phyloP scores from a whole-genome alignment of 1,140 invertebrate genomes.

The Neuroterus valhalla region DNA sequence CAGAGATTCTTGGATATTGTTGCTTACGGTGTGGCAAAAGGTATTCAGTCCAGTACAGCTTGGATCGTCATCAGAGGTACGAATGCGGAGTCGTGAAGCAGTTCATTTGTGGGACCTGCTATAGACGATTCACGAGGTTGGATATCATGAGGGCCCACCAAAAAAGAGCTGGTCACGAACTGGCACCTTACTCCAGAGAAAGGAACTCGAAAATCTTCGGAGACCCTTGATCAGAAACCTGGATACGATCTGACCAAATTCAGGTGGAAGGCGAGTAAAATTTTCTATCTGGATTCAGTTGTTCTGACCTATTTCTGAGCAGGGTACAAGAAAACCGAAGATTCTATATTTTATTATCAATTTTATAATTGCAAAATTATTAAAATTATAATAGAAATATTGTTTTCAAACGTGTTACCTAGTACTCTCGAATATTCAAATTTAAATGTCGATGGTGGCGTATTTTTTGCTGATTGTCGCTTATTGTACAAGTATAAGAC shows the following conservation, averaged over 20 bases:
- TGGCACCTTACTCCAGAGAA: constrained; percentile 55
- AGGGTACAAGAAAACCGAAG: not conserved
- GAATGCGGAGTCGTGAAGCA: constrained; percentile 69
- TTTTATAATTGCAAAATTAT: no score
- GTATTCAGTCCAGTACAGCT: constrained; percentile 70
- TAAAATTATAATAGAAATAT: not conserved
- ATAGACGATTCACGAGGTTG: constrained; percentile 60
- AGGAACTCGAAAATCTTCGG: constrained; percentile 45
- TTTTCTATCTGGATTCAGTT: not conserved
- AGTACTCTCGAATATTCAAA: not conserved
- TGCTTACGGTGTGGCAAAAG: constrained; percentile 69
- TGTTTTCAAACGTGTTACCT: not conserved
- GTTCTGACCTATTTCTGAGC: not conserved
- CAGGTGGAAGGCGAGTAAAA: constrained; percentile 4
- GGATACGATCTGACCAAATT: not conserved
- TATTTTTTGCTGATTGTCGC: constrained; percentile 10
- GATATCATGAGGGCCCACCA: constrained; percentile 62
- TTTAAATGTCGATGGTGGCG: not conserved
- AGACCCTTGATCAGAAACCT: constrained; percentile 33
- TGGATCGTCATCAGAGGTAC: constrained; percentile 69
- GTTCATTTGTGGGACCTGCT: constrained; percentile 67
- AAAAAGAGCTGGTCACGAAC: constrained; percentile 57
- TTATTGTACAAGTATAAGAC: constrained; percentile 50
- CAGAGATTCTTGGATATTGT: constrained; percentile 62
- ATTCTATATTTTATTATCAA: not conserved